A percentile compares a stretch with the other conserved stretches of the same genome.
These are phyloP conservation scores for Brachyopa scutellaris DNA, from an alignment of 2,888 invertebrate species.

Conservation along the genomic window DNA sequence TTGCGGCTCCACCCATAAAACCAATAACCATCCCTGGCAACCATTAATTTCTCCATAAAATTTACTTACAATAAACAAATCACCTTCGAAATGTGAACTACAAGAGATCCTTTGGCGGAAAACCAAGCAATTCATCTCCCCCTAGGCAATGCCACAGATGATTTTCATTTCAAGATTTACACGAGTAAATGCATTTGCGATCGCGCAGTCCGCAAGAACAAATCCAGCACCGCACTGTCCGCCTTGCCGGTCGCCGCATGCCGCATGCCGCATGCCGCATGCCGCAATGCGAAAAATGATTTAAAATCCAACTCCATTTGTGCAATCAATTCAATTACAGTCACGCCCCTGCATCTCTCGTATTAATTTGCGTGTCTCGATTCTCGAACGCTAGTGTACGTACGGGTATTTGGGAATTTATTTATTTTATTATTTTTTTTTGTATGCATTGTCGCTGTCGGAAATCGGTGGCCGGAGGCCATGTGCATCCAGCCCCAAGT, in stretches of 20 bases:
- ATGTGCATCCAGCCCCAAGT: conserved; percentile 69
- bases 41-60: no score
- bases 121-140: conserved; percentile 7
- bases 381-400: conserved; percentile 30
- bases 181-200: conserved; percentile 26
- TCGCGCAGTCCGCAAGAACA: not conserved
- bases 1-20: no score
- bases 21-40: no score
- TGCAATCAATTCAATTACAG: conserved; percentile 71
- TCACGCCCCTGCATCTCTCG: conserved; percentile 66
- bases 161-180: conserved; percentile 29
- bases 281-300: conserved; percentile 61
- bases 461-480: conserved; percentile 69
- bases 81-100: conserved; percentile 24
- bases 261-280: no score
- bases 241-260: conserved; percentile 27
- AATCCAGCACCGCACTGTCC: conserved; percentile 35
- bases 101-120: conserved; percentile 39
- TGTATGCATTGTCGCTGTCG: conserved; percentile 66
- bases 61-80: conserved; percentile 47
- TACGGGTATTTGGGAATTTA: conserved; percentile 40
- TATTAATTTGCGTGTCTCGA: conserved; percentile 67
- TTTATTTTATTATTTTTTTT: conserved; percentile 21
- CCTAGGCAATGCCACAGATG: conserved; percentile 28
- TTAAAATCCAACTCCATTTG: conserved; percentile 63